These are phyloP conservation scores for Aspidapion aeneum DNA, from an alignment of 2,888 invertebrate species.

Conservation along the genomic window DNA sequence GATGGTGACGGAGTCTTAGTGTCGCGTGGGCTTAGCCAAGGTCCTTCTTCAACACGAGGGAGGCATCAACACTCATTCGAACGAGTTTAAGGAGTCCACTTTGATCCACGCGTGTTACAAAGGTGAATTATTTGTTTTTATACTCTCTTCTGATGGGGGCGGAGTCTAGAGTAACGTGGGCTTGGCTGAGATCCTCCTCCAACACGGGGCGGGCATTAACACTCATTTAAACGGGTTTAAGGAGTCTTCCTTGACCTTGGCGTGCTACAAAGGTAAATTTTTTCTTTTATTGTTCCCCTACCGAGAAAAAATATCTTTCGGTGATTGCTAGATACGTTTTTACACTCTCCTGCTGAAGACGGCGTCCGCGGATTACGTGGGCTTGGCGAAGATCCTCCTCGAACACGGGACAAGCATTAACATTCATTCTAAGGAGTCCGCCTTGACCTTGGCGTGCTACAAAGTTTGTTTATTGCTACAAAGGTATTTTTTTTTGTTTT, in stretches of 20 bases:
- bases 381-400: slow-evolving; percentile 84
- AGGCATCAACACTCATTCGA: slow-evolving; percentile 97
- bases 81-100: slow-evolving; percentile 98
- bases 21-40: slow-evolving; percentile 90
- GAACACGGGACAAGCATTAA: slow-evolving; percentile 91
- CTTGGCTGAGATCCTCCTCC: slow-evolving; percentile 86
- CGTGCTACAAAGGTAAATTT: slow-evolving; percentile 83
- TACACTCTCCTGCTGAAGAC: slow-evolving; percentile 99
- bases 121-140: too few species aligned
- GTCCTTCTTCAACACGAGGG: slow-evolving; percentile 91
- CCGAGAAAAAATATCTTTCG: too few species aligned
- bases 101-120: slow-evolving; percentile 75
- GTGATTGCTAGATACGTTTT: too few species aligned
- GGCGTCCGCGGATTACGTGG: slow-evolving; percentile 89
- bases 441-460: slow-evolving; percentile 72
- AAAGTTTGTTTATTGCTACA: too few species aligned
- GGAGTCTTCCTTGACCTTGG: slow-evolving; percentile 87
- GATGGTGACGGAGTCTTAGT: slow-evolving; percentile 98
- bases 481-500: too few species aligned
- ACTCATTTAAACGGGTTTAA: slow-evolving; percentile 99
- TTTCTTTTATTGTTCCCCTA: too few species aligned
- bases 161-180: slow-evolving; percentile 94
- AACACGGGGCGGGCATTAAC: slow-evolving; percentile 96
- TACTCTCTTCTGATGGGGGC: too few species aligned
- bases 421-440: slow-evolving; percentile 89